Evolutionary conservation across 2,888 invertebrate species (phyloP), one percentile per base, ranked within the genome.

Genomic region (Blastobasis adustella): DNA sequence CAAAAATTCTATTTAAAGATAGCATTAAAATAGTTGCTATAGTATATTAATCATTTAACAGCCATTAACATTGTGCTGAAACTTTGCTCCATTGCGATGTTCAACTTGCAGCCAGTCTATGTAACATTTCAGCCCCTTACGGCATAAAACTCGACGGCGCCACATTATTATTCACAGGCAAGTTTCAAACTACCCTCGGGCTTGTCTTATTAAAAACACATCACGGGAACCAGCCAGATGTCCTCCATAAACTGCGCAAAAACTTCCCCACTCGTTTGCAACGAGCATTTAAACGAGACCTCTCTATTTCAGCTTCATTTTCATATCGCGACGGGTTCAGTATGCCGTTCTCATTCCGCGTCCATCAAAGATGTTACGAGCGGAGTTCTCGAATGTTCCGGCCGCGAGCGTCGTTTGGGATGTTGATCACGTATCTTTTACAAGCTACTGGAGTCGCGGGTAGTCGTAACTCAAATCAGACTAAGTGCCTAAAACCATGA

Each of bases 391-490:
- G 23, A 23, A 23, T 23, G 23, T 23, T 23, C 23, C 23, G 23
- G 23, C 23, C 23, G 23, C 23, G 23, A 23, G 23, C 23, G 23
- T 23, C 23, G 42, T 42, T 9, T 5, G 9, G 42, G 9, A 42
- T 42, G 9, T 5, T 45, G 53, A 60, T 65, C 74, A 73, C 76
- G 75, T 73, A 56, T 50, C 51, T 55, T 62, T 69, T 65, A 71
- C 60, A 66, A 60, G 61, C 65, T 61, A 58, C 56, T 58, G 63
- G 59, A 57, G 60, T 62, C 57, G 57, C 58, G 49, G 60, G 66
- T 66, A 66, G 58, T 58, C 63, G 62, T 74, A 69, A 72, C 64
- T 71, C 75, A 69, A 73, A 76, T 73, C 70, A 73, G 66, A 63
- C 57, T 58, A 66, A 75, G 70, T 69, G 70, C 61, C 54, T 51